Conservation (phyloP, 1,140 invertebrate species). For the Drosophila nigromelanica region DNA sequence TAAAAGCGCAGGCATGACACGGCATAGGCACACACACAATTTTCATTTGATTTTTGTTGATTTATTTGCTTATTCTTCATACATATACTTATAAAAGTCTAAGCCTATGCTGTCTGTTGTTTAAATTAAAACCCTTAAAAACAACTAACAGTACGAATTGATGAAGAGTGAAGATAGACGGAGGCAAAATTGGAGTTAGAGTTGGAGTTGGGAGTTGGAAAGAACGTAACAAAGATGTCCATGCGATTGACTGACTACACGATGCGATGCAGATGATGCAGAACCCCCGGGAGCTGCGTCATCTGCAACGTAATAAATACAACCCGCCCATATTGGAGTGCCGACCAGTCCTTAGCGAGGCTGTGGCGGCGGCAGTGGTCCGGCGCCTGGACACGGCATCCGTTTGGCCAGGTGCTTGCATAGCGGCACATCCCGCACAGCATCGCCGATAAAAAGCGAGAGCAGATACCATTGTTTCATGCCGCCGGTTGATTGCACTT, state of each 20-base stretch:
- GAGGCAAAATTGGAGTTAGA: constrained; percentile 21
- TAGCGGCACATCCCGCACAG: constrained; percentile 90
- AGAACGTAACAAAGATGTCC: constrained; percentile 66
- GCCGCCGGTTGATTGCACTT: constrained; percentile 87
- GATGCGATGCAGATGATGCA: constrained; percentile 30
- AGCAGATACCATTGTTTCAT: constrained; percentile 92
- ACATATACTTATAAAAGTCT: constrained; percentile 68
- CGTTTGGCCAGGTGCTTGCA: constrained; percentile 91
- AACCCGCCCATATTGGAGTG: constrained; percentile 31
- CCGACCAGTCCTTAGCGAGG: constrained; percentile 58
- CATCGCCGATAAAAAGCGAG: constrained; percentile 92
- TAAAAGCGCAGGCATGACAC: constrained; percentile 60
- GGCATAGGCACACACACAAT: constrained; percentile 58
- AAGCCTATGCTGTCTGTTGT: constrained; percentile 60
- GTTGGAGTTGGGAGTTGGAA: constrained; percentile 30
- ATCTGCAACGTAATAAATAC: constrained; percentile 6
- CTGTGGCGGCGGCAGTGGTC: constrained; percentile 73
- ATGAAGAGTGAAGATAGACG: constrained; percentile 33
- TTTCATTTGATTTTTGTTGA: constrained; percentile 65
- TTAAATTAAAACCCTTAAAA: constrained; percentile 75
- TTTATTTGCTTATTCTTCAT: constrained; percentile 69
- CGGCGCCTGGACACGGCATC: constrained; percentile 81
- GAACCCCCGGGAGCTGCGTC: constrained; percentile 13
- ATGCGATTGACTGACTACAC: constrained; percentile 60
- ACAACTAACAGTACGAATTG: constrained; percentile 63